Base-by-base conservation (phyloP, 2,888 invertebrate species). In the Leptinotarsa tumamoca region DNA sequence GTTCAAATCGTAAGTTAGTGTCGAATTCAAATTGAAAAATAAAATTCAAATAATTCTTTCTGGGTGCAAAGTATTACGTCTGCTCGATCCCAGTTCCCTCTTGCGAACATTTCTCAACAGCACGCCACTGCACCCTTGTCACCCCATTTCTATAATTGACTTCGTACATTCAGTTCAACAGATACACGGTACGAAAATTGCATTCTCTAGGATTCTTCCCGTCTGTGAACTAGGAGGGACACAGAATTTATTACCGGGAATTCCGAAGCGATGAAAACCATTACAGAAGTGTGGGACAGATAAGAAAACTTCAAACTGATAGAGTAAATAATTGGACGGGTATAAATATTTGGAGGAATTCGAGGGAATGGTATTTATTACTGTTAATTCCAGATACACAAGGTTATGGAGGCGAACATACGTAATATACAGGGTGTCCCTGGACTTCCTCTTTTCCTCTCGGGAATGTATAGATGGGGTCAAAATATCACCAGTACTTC, bases 261-360 rank as follows among this genome's bases (percentile, higher is more conserved):
- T 68, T 50, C 51, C 68, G 21, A 51, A 68, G 52, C 52, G 67
- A 71, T 74, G 71, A 74, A 71, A 68, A 71, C 56, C 74, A 71
- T 74, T 71, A 74, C 71, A 58, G 27, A 63, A 75, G 72, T 75
- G 71, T 68, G 75, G 68, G 71, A 63, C 72, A 75, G 74, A 74
- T 74, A 74, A 74, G 74, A 27, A 52, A 71, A 61, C 58, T 52
- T 33, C 71, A 49, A 68, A 71, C 61, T 75, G 71, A 75, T 68
- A 72, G 54, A 54, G 72, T 75, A 75, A 72, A 75, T 75, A 68
- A 75, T 56, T 49, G 56, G 68, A 75, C 63, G 72, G 51, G 68
- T 68, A 68, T 49, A 75, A 75, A 68, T 68, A 75, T 75, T 68
- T 50, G 63, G 56, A 10, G 52, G 68, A 52, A 52, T 68, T 68